Percentiles rank a stretch among this genome's conserved stretches.
Conservation (phyloP, 1,140 invertebrate species). For the Bombus huntii region DNA sequence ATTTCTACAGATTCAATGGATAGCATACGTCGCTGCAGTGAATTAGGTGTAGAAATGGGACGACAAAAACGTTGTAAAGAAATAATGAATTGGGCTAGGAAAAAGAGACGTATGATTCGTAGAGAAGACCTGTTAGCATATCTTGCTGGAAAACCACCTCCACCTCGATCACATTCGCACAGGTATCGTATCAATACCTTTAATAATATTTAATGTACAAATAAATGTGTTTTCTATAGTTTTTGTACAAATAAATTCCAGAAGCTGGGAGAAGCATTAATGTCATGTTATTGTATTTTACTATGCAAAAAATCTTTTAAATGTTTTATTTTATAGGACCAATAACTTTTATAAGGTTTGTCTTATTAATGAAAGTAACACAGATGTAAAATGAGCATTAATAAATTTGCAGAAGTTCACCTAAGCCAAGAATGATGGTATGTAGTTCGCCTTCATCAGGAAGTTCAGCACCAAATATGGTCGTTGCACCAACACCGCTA, state of each 20-base stretch:
- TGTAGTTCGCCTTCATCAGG: constrained; percentile 81
- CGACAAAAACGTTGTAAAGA: constrained; percentile 90
- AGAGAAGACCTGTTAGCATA: constrained; percentile 91
- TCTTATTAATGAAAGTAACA: background rate
- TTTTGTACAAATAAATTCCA: constrained; percentile 8
- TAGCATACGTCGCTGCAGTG: constrained; percentile 86
- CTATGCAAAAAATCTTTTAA: background rate
- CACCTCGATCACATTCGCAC: constrained; percentile 83
- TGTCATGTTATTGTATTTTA: background rate
- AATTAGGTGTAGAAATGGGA: constrained; percentile 88
- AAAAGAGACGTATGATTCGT: constrained; percentile 88
- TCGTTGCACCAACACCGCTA: constrained; percentile 77
- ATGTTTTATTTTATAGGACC: constrained; percentile 6
- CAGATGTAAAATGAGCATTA: background rate
- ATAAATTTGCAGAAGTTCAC: constrained; percentile 80
- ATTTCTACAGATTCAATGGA: constrained; percentile 87
- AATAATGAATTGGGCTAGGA: constrained; percentile 90
- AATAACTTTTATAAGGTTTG: constrained; percentile 14
- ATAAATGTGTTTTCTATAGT: background rate
- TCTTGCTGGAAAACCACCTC: constrained; percentile 88
- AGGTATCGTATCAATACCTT: constrained; percentile 54
- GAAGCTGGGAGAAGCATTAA: background rate
- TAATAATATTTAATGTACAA: background rate
- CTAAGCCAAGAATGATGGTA: constrained; percentile 82
- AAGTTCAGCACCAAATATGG: constrained; percentile 80